Evolutionary conservation across 2,888 invertebrate species (phyloP), one percentile per base, ranked within the genome.

Genomic region (Polyploca ridens): DNA sequence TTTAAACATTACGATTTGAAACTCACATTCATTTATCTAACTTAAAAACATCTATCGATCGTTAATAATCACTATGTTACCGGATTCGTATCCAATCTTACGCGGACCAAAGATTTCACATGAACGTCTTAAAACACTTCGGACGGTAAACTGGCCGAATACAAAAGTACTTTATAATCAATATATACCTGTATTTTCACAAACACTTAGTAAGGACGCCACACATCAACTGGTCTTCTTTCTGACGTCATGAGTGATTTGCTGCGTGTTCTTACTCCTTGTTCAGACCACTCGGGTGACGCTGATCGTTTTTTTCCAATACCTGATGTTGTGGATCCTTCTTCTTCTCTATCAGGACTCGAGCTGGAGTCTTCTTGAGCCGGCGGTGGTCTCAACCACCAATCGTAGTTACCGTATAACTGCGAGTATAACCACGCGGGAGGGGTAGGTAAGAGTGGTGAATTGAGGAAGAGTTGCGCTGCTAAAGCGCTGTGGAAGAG

Each of bases 371-470:
- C 93, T 73, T 93, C 94, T 81, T 90, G 91, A 13, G 87, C 84
- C 0, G 84, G 86, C 0, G 90, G 92, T 14, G 94, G 93, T 82
- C 93, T 74, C 0, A 97, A 93, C 96, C 96, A 96, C 92, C 96
- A 95, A 68, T 96, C 96, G 74, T 96, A 96, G 66, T 95, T 95
- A 41, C 96, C 96, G 81, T 97, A 97, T 1, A 97, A 90, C 79
- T 97, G 97, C 0, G 96, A 96, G 79, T 97, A 97, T 6, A 97
- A 87, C 97, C 97, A 97, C 68, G 97, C 97, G 49, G 96, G 96
- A 7, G 97, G 97, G 0, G 97, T 96, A 0, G 97, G 97, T 69
- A 97, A 87, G 14, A 97, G 90, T 0, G 97, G 97, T 5, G 96
- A 95, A 81, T 97, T 97, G 49, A 97, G 93, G 81, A 97, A 97